Conservation (phyloP, 2,888 invertebrate species). For the Drosophila kuntzei region DNA sequence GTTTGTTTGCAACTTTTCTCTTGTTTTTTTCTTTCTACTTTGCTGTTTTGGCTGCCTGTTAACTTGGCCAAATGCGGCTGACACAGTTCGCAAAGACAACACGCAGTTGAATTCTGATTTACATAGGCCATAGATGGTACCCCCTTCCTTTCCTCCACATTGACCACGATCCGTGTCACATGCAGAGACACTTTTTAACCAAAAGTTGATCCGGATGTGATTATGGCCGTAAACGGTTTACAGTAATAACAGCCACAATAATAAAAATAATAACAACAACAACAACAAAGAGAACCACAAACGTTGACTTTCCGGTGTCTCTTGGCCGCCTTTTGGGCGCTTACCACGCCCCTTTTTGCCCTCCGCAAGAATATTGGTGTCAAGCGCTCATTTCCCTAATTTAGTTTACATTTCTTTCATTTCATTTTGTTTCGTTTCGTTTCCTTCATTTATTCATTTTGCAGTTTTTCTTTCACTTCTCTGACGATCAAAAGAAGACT, state of each 20-base stretch:
- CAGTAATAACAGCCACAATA: conserved; percentile 38
- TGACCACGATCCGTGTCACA: conserved; percentile 1
- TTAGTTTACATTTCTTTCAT: conserved; percentile 60
- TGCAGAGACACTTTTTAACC: conserved; percentile 21
- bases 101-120: conserved; percentile 43
- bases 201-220: conserved; percentile 70
- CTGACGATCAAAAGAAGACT: conserved; percentile 5
- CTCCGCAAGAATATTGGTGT: conserved; percentile 56
- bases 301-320: conserved; percentile 65
- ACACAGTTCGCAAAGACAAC: conserved; percentile 32
- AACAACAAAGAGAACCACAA: conserved; percentile 26
- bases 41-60: conserved; percentile 32
- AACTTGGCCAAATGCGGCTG: conserved; percentile 53
- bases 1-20: conserved; percentile 21
- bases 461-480: conserved; percentile 31
- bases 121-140: conserved; percentile 29
- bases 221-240: conserved; percentile 69
- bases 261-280: conserved; percentile 18
- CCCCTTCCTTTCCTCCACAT: too few species aligned
- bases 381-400: conserved; percentile 79
- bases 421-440: conserved; percentile 6
- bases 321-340: conserved; percentile 37
- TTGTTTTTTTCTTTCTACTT: conserved; percentile 21
- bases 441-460: conserved; percentile 17
- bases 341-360: conserved; percentile 12